phyloP scores from a whole-genome alignment of 2,888 invertebrate genomes.

The Lucinisca nassula region DNA sequence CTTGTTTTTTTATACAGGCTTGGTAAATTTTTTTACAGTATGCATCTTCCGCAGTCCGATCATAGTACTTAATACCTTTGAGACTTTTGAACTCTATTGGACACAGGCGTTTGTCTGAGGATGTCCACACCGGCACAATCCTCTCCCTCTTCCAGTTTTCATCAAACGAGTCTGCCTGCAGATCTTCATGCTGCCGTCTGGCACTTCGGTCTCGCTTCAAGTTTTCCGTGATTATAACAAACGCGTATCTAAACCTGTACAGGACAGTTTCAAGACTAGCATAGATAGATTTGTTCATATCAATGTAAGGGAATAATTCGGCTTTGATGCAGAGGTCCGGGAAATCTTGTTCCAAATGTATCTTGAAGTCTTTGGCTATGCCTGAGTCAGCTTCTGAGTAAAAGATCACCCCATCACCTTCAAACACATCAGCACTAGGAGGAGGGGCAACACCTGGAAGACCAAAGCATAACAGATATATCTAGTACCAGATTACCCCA shows the following conservation, averaged over 20 bases:
- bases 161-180: neutral
- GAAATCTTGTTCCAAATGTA: neutral
- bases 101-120: neutral
- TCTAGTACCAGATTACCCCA: too few relatives aligned
- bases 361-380: neutral
- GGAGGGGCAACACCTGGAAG: neutral
- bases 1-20: neutral
- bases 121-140: neutral
- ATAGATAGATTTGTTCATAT: neutral
- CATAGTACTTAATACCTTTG: neutral
- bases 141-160: neutral
- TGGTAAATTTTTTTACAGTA: neutral
- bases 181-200: neutral
- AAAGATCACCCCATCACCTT: neutral
- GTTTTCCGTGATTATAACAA: neutral
- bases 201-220: neutral
- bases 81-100: neutral
- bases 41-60: neutral
- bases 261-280: neutral
- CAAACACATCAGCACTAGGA: neutral
- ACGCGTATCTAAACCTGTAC: neutral
- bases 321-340: neutral
- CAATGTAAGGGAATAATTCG: neutral
- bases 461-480: too few relatives aligned
- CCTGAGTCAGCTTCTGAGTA: neutral